A percentile compares a stretch with the other conserved stretches of the same genome.
These are phyloP conservation scores for Eupeodes latifasciatus DNA, from an alignment of 2,888 invertebrate species.

Conservation along the genomic window DNA sequence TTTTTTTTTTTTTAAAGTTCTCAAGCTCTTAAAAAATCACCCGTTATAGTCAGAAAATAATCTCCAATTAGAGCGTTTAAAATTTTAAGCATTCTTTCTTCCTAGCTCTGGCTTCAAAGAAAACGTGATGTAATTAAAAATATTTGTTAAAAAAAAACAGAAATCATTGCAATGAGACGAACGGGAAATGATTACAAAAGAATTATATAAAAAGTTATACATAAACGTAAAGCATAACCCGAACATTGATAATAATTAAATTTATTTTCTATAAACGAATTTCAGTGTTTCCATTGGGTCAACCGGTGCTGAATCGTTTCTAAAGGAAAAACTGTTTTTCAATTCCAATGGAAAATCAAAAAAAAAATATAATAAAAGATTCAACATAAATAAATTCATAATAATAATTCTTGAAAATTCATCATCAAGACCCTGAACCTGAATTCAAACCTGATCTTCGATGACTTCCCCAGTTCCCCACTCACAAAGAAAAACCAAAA, in stretches of 20 bases:
- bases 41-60: slow-evolving; percentile 55
- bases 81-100: slow-evolving; percentile 23
- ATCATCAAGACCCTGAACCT: not conserved
- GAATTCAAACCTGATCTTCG: too few species aligned
- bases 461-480: not conserved
- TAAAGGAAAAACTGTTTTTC: not conserved
- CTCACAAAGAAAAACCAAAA: not conserved
- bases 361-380: slow-evolving; percentile 49
- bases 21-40: too few species aligned
- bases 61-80: slow-evolving; percentile 50
- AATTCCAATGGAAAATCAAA: slow-evolving; percentile 34
- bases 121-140: slow-evolving; percentile 44
- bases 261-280: slow-evolving; percentile 48
- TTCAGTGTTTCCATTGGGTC: slow-evolving; percentile 11
- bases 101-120: not conserved
- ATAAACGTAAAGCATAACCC: slow-evolving; percentile 33
- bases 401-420: slow-evolving; percentile 30
- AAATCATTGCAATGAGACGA: not conserved
- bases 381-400: slow-evolving; percentile 61
- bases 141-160: not conserved
- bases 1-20: too few species aligned
- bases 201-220: slow-evolving; percentile 16
- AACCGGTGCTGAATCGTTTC: not conserved
- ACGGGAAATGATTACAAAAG: slow-evolving; percentile 12
- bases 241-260: slow-evolving; percentile 68